These are phyloP conservation scores for Scaptomyza pallida DNA, from an alignment of 1,140 invertebrate species.

Conservation along the genomic window DNA sequence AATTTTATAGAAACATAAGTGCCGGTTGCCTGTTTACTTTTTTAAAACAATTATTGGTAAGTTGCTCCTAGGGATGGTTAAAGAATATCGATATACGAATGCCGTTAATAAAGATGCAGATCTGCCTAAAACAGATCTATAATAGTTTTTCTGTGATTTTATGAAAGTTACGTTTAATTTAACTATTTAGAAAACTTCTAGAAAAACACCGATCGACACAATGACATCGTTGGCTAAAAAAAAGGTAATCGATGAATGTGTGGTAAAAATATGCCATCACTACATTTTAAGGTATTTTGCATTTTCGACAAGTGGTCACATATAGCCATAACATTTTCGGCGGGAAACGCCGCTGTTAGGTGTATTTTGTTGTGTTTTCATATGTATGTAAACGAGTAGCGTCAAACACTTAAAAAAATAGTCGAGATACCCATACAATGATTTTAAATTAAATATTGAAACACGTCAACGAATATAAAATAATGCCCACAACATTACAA, in stretches of 20 bases:
- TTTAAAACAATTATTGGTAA: too few species aligned
- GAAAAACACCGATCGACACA: too few species aligned
- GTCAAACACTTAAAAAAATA: too few species aligned
- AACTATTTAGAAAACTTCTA: too few species aligned
- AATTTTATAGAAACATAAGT: too few species aligned
- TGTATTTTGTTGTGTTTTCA: too few species aligned
- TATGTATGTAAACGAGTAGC: too few species aligned
- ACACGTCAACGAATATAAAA: not conserved
- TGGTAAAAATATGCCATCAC: not conserved
- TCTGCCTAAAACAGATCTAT: too few species aligned
- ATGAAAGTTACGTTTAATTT: too few species aligned
- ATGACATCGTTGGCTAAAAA: not conserved
- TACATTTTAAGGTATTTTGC: not conserved
- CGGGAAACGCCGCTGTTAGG: slow-evolving; percentile 16
- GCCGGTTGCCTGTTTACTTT: too few species aligned
- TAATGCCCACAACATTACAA: not conserved
- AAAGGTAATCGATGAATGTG: not conserved
- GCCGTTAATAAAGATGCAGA: too few species aligned
- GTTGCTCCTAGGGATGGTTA: not conserved
- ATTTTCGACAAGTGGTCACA: not conserved
- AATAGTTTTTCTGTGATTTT: too few species aligned
- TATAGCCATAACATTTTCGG: slow-evolving; percentile 9
- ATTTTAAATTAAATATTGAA: not conserved
- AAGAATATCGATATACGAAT: not conserved
- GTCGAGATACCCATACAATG: not conserved